Base-by-base conservation (phyloP, 1,140 invertebrate genomes). In the Hesperophylax magnus region DNA sequence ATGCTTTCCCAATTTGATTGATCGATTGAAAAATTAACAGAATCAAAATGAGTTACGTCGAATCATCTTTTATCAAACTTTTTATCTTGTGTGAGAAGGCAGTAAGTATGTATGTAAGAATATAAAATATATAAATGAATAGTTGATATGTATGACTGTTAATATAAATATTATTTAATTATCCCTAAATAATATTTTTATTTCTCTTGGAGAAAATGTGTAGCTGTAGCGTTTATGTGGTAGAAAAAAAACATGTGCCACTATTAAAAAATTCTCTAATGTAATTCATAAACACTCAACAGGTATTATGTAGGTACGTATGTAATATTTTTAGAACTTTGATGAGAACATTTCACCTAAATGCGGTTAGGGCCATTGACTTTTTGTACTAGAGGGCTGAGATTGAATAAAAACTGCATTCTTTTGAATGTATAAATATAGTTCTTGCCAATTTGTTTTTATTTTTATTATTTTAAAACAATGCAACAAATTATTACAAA, bases 181-280 rank as follows among this genome's bases (percentile, higher is more conserved):
- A 18, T 22, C 18, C 18, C 18, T 22, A 22, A 20, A 20, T 61
- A 18, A 61, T 22, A 61, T 24, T 0, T 61, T 61, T 20, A 61
- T 61, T 61, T 24, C 11, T 22, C 58, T 61, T 61, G 4, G 18
- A 61, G 58, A 3, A 24, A 22, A 24, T 61, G 18, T 20, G 58
- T 61, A 61, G 56, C 2, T 20, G 58, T 61, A 61, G 58, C 8
- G 14, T 61, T 61, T 20, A 61, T 24, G 58, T 61, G 58, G 58
- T 61, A 61, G 58, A 61, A 61, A 61, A 61, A 61, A 61, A 61
- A 61, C 5, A 61, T 61, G 58, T 61, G 58, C 58, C 58, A 61
- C 58, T 61, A 24, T 61, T 24, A 22, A 61, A 22, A 61, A 24
- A 61, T 24, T 61, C 18, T 24, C 11, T 61, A 61, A 61, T 14